These are phyloP conservation scores for Acronicta psi DNA, from an alignment of 2,888 invertebrate species.

Conservation along the genomic window DNA sequence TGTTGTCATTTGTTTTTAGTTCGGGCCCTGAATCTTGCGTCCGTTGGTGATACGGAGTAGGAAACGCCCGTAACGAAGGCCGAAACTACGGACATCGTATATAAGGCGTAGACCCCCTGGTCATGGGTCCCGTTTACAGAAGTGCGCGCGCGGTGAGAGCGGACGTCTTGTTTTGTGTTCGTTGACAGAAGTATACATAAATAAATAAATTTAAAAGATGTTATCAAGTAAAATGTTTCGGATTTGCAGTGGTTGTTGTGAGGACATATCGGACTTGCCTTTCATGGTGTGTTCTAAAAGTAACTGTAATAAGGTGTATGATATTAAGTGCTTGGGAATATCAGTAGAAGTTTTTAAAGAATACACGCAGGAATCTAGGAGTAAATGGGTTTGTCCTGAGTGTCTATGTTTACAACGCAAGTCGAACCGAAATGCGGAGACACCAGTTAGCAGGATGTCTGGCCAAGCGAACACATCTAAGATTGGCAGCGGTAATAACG, in stretches of 20 bases:
- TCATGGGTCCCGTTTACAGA: no score
- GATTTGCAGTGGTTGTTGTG: constrained; percentile 2
- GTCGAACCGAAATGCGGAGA: no score
- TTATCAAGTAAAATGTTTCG: not conserved
- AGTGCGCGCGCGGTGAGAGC: not conserved
- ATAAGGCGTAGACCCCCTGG: no score
- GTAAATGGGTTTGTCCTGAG: not conserved
- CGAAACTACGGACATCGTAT: no score
- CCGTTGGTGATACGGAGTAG: no score
- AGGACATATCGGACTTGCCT: not conserved
- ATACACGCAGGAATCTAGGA: not conserved
- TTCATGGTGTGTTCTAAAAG: not conserved
- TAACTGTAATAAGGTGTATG: not conserved
- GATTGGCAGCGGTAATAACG: not conserved
- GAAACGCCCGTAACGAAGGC: no score
- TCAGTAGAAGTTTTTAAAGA: not conserved
- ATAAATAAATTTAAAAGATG: no score
- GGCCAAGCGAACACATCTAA: no score
- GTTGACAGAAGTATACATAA: not conserved
- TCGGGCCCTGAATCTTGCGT: no score
- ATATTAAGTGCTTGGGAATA: not conserved
- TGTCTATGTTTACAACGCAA: no score
- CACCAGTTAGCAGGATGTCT: no score
- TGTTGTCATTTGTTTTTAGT: no score
- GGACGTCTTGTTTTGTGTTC: constrained; percentile 1